These are phyloP conservation scores for Aurelia aurita complex sp. Pacific DNA, from an alignment of 30 jellyfish, hydroid and myxozoan species.

Conservation along the genomic window DNA sequence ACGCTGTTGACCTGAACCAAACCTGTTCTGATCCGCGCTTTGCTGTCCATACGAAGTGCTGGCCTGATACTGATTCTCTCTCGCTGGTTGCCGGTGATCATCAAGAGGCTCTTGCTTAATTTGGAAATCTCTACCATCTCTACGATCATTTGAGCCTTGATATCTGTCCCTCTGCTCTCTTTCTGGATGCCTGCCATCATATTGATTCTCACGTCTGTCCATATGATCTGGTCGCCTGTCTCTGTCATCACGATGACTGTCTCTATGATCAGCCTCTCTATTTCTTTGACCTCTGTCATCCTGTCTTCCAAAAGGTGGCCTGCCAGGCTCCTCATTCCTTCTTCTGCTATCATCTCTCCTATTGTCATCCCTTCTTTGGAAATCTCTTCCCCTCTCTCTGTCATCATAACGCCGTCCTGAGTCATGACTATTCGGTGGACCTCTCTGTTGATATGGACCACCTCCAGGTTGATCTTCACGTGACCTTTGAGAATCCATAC, in stretches of 20 bases:
- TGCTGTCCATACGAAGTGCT: background rate
- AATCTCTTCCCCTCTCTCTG: background rate
- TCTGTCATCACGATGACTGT: background rate
- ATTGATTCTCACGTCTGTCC: background rate
- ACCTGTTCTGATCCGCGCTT: background rate
- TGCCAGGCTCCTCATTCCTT: background rate
- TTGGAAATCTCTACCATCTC: background rate
- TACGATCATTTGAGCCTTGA: background rate
- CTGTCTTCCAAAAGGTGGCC: background rate
- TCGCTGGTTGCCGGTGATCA: background rate
- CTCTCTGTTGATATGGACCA: background rate
- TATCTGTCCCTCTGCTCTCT: background rate
- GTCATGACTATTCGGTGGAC: background rate
- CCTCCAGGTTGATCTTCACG: background rate
- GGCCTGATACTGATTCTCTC: background rate
- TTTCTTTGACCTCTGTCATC: background rate
- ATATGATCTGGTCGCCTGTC: background rate
- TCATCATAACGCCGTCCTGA: background rate
- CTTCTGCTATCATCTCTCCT: background rate
- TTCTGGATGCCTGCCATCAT: background rate
- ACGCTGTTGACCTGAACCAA: no score
- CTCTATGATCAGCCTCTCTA: background rate
- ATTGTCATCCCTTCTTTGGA: background rate
- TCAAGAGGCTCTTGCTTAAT: background rate
- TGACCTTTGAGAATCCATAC: slow-evolving; percentile 6